Percentiles rank a stretch among this genome's conserved stretches.
Evolutionary conservation across 2,888 invertebrate species (phyloP).

Genomic region (Copidosoma aretas): DNA sequence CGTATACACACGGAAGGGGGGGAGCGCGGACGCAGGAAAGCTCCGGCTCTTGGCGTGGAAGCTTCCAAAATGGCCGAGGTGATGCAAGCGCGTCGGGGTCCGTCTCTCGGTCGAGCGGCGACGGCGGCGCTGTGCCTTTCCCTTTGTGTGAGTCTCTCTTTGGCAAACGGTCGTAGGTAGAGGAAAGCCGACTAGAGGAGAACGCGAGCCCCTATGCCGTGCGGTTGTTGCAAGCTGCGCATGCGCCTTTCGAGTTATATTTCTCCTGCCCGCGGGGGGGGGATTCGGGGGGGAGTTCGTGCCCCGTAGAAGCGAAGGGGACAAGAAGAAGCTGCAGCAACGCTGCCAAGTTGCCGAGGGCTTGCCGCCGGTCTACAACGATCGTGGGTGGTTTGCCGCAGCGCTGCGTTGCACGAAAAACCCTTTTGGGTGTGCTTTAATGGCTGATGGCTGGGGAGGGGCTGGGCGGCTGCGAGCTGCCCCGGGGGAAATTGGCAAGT

Average conservation of each 20-base stretch:
- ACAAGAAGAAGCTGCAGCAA: neutral
- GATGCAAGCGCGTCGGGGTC: conserved; percentile 61
- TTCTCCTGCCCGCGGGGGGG: no score
- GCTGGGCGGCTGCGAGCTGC: no score
- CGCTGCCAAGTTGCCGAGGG: neutral
- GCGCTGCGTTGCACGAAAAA: conserved; percentile 20
- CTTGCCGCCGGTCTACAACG: no score
- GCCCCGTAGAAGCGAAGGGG: conserved; percentile 49
- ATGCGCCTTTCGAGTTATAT: no score
- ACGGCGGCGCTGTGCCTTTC: conserved; percentile 55
- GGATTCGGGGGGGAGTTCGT: no score
- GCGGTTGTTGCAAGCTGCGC: no score
- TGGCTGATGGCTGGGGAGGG: conserved; percentile 27
- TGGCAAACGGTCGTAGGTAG: conserved; percentile 17
- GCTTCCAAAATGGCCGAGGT: conserved; percentile 63
- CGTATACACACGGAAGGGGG: neutral
- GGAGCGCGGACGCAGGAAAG: conserved; percentile 46
- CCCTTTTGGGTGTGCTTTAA: conserved; percentile 20
- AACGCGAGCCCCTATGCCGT: no score
- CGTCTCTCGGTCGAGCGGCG: conserved; percentile 35
- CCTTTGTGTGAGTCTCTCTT: conserved; percentile 59
- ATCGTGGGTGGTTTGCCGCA: neutral
- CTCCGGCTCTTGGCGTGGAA: conserved; percentile 58
- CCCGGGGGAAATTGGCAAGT: no score
- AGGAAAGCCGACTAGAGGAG: no score